phyloP scores from a whole-genome alignment of 2,113 vertebrate genomes.

The Lanius collurio region DNA sequence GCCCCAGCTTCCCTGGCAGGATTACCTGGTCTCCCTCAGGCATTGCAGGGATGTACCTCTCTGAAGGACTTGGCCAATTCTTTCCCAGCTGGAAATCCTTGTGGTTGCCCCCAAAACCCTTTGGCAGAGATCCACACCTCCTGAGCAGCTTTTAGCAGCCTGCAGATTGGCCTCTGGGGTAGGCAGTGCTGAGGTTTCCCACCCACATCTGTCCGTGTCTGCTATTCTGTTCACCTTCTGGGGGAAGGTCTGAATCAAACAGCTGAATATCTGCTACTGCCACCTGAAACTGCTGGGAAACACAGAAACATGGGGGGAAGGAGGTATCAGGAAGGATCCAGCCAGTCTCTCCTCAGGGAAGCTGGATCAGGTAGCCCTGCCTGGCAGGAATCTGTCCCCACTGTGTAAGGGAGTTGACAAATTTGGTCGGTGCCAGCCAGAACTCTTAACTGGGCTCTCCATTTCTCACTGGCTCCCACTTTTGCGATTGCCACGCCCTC shows the following conservation, averaged over 20 bases:
- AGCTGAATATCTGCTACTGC: background rate
- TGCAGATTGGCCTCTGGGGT: background rate
- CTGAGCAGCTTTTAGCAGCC: background rate
- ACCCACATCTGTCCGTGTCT: background rate
- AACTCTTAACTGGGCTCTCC: background rate
- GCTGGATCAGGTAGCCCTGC: background rate
- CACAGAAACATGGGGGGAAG: background rate
- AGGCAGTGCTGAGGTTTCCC: background rate
- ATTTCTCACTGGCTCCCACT: background rate
- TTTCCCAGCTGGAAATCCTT: background rate
- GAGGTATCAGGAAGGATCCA: background rate
- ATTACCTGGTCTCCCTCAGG: background rate
- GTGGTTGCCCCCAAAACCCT: background rate
- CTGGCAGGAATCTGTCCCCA: background rate
- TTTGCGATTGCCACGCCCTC: background rate
- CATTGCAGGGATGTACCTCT: background rate
- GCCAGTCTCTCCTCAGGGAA: background rate
- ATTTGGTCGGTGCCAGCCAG: background rate
- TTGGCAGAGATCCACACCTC: background rate
- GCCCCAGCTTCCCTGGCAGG: background rate
- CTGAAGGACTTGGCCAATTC: background rate
- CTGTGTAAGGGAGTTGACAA: fast-evolving
- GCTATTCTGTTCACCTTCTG: background rate
- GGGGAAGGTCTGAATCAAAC: background rate
- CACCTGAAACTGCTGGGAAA: background rate